Evolutionary conservation across 2,797 vertebrate species (phyloP).

Genomic region (Esox masquinongy): DNA sequence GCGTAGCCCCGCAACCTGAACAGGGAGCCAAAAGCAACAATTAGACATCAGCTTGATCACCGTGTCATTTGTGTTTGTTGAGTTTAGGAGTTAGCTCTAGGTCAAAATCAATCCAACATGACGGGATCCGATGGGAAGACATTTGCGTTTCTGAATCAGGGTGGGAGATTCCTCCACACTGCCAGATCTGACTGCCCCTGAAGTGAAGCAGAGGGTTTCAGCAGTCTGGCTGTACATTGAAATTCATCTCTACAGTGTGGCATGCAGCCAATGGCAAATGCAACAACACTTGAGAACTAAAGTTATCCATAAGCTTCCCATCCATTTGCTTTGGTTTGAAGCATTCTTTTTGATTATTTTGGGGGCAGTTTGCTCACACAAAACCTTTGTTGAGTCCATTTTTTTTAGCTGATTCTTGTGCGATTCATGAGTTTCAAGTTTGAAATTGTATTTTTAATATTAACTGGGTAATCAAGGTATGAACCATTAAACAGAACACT

Average conservation of each 20-base stretch:
- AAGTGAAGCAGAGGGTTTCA: not conserved
- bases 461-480: too few species aligned
- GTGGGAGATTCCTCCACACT: conserved; percentile 44
- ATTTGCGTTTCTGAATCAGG: conserved; percentile 69
- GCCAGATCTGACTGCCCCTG: not conserved
- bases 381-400: too few species aligned
- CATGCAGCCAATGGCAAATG: conserved; percentile 1
- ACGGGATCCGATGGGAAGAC: conserved; percentile 47
- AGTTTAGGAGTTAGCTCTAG: conserved; percentile 65
- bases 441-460: too few species aligned
- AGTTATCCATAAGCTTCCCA: too few species aligned
- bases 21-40: conserved; percentile 78
- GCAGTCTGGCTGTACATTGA: not conserved
- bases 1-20: conserved; percentile 32
- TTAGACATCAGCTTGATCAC: conserved; percentile 72
- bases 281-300: not conserved
- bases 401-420: too few species aligned
- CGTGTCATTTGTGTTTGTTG: conserved; percentile 73
- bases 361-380: too few species aligned
- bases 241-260: not conserved
- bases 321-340: too few species aligned
- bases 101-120: conserved; percentile 62
- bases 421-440: too few species aligned
- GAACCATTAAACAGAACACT: too few species aligned
- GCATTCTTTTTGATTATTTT: too few species aligned